Evolutionary conservation across 2,797 vertebrate species (phyloP).

Genomic region (Gobionotothen gibberifrons): DNA sequence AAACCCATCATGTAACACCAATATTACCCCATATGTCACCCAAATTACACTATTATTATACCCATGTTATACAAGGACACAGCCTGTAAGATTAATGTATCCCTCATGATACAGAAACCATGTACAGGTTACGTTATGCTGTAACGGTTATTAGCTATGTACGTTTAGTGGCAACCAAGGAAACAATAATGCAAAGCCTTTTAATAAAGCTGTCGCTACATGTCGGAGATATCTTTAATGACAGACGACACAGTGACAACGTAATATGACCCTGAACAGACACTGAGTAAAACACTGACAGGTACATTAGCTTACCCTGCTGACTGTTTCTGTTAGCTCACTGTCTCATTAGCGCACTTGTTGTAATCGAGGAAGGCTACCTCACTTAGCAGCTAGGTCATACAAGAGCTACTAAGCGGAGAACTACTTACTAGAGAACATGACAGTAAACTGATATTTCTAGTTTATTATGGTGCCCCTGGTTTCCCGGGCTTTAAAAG

Average conservation of each 20-base stretch:
- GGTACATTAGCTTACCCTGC: background rate
- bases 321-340: background rate
- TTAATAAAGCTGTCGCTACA: background rate
- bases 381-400: background rate
- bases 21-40: too few relatives aligned
- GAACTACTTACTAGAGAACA: background rate
- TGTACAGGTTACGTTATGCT: background rate
- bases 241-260: background rate
- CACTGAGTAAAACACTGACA: background rate
- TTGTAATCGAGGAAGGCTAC: background rate
- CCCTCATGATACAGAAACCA: too few relatives aligned
- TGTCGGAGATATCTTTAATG: background rate
- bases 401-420: background rate
- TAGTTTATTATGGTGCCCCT: too few relatives aligned
- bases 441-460: background rate
- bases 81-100: too few relatives aligned
- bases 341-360: background rate
- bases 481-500: background rate
- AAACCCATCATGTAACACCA: too few relatives aligned
- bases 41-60: too few relatives aligned
- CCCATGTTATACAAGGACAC: too few relatives aligned
- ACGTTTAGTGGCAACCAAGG: background rate
- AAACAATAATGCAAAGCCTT: background rate
- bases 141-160: background rate
- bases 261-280: too few relatives aligned